A percentile compares a stretch with the other conserved stretches of the same genome.
Evolutionary conservation across 2,797 vertebrate genomes (phyloP).

Genomic region (Falco peregrinus): DNA sequence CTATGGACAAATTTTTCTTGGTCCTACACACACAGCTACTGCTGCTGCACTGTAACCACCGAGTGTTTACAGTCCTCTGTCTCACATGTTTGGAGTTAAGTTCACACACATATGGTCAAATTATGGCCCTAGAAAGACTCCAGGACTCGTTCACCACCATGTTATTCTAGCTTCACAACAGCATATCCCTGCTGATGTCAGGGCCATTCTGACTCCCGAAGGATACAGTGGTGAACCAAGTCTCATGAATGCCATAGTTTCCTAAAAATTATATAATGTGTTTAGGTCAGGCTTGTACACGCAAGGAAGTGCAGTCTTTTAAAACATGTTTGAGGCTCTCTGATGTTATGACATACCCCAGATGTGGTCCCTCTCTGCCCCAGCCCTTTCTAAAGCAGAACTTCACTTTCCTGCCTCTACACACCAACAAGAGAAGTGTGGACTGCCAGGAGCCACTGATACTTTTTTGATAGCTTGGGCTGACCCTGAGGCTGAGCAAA

Average conservation of each 20-base stretch:
- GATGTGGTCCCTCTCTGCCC: not conserved
- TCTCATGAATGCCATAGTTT: not conserved
- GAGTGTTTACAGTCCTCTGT: not conserved
- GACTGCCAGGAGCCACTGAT: not conserved
- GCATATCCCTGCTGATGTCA: not conserved
- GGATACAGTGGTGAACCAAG: not conserved
- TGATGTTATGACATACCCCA: not conserved
- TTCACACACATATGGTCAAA: not conserved
- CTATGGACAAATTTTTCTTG: not conserved
- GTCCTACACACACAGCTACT: not conserved
- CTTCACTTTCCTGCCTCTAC: not conserved
- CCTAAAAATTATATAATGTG: not conserved
- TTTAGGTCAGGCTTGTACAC: not conserved
- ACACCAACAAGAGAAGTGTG: not conserved
- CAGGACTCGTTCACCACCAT: not conserved
- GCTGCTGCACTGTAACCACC: not conserved
- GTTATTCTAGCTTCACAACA: not conserved
- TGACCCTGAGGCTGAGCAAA: not conserved
- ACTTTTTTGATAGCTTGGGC: not conserved
- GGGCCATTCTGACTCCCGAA: not conserved
- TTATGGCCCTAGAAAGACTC: not conserved
- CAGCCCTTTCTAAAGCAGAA: not conserved
- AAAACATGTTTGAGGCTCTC: not conserved
- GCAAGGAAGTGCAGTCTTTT: not conserved
- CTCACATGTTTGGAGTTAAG: not conserved